phyloP scores from a whole-genome alignment of 2,113 vertebrate genomes.

The Felis catus region DNA sequence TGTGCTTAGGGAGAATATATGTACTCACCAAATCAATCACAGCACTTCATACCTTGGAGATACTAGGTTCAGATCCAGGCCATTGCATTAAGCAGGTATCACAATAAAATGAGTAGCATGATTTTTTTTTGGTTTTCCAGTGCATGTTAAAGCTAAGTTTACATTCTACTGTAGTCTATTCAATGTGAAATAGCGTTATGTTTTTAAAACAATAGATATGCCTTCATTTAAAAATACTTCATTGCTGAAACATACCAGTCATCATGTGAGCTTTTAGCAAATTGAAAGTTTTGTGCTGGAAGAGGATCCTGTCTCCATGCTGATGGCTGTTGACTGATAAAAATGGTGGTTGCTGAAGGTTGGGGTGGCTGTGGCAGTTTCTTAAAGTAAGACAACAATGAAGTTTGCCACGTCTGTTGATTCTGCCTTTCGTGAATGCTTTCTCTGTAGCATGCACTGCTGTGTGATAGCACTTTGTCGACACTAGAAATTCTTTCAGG shows the following conservation, averaged over 20 bases:
- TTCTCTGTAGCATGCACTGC: background rate
- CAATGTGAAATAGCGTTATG: background rate
- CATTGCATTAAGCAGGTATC: background rate
- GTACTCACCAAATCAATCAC: constrained; percentile 17
- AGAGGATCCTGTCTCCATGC: background rate
- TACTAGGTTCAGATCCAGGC: background rate
- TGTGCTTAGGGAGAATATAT: background rate
- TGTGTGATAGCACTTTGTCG: background rate
- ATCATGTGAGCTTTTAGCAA: background rate
- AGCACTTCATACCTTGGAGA: background rate
- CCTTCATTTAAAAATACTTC: background rate
- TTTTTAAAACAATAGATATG: background rate
- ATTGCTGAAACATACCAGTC: background rate
- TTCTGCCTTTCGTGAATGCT: background rate
- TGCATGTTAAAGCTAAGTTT: background rate
- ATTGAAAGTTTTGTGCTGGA: background rate
- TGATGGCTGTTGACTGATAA: background rate
- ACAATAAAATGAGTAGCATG: background rate
- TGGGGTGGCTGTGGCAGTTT: background rate
- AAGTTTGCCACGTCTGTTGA: background rate
- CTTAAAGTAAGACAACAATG: background rate
- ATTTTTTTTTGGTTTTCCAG: background rate
- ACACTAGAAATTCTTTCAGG: background rate
- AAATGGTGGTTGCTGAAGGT: background rate
- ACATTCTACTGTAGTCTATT: background rate